These are phyloP conservation scores for Hyles euphorbiae DNA, from an alignment of 1,140 invertebrate species.

Conservation along the genomic window DNA sequence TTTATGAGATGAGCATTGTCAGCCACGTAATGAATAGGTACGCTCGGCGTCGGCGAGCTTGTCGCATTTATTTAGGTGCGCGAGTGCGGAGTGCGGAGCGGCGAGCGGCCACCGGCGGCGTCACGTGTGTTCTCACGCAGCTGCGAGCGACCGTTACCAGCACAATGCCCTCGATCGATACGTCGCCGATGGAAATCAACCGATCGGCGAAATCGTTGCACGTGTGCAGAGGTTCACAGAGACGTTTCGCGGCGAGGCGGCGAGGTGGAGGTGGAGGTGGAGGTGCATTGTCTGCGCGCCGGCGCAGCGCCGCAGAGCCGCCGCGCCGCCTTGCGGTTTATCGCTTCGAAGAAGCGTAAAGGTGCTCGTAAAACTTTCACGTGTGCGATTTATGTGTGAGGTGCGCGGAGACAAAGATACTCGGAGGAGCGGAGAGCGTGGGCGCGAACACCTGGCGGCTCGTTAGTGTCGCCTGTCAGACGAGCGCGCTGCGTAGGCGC, in stretches of 20 bases:
- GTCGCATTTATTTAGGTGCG: conserved; percentile 71
- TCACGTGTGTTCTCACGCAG: conserved; percentile 67
- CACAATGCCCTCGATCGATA: conserved; percentile 71
- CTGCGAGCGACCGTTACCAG: conserved; percentile 71
- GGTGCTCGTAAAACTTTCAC: conserved; percentile 73
- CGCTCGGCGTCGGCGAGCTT: conserved; percentile 21
- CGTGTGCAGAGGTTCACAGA: conserved; percentile 57
- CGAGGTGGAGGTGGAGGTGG: conserved; percentile 17
- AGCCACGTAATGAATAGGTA: conserved; percentile 67
- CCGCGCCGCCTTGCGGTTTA: conserved; percentile 35
- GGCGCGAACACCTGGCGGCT: conserved; percentile 67
- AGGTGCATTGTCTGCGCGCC: conserved; percentile 53
- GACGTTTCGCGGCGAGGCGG: conserved; percentile 53
- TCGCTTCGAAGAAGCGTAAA: conserved; percentile 63
- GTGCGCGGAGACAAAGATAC: conserved; percentile 63
- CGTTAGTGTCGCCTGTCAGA: conserved; percentile 55
- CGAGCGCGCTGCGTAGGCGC: conserved; percentile 25
- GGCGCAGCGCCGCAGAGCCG: conserved; percentile 3
- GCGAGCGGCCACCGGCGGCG: conserved; percentile 57
- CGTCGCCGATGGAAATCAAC: conserved; percentile 57
- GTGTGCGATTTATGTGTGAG: conserved; percentile 60
- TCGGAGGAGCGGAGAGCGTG: conserved; percentile 54
- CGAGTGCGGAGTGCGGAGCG: too few relatives aligned
- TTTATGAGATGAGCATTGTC: conserved; percentile 70
- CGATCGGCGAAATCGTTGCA: conserved; percentile 70